Evolutionary conservation across 1,140 invertebrate species (phyloP), one percentile per base, ranked within the genome.

Genomic region (Drosophila navojoa): DNA sequence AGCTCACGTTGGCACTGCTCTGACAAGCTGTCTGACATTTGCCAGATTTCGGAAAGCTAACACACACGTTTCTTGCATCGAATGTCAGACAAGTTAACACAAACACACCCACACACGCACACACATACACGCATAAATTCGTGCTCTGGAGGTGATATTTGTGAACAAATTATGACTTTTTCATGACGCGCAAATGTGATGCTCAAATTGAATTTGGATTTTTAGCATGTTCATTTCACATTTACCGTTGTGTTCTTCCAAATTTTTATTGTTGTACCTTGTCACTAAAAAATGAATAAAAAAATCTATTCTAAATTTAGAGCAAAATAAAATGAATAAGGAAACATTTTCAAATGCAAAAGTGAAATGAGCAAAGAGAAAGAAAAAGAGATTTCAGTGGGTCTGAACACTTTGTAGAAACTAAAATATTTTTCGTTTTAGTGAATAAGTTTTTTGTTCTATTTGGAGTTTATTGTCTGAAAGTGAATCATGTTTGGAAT

Each of bases 1-100:
- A n/a, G 5, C 44, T 27, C 22, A 69, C 50, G 55, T 67, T 62
- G 47, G 49, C 52, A 32, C 57, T 22, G 19, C 1, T 45, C 49
- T 77, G 81, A 87, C 82, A 78, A 71, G 49, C 71, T 68, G 82
- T 72, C 75, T 72, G 71, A 76, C 67, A 72, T 78, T 85, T 78
- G 67, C 82, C 78, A 81, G 76, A 85, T 72, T 76, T 72, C 25
- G 59, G 64, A 73, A 73, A 71, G 62, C 68, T 76, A 64, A 44
- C 69, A 75, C 75, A 81, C 78, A 85, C 81, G 81, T 85, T 85
- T 81, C 71, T 76, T 68, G 82, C 70, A 86, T 81, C 71, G 69
- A 68, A 77, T 84, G 80, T 85, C 76, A 66, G 40, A 47, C n/a
- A 38, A 62, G 38, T 22, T 42, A 44, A 50, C 29, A 49, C 45